phyloP scores from a whole-genome alignment of 2,113 vertebrate species.

The Pseudopodoces humilis region DNA sequence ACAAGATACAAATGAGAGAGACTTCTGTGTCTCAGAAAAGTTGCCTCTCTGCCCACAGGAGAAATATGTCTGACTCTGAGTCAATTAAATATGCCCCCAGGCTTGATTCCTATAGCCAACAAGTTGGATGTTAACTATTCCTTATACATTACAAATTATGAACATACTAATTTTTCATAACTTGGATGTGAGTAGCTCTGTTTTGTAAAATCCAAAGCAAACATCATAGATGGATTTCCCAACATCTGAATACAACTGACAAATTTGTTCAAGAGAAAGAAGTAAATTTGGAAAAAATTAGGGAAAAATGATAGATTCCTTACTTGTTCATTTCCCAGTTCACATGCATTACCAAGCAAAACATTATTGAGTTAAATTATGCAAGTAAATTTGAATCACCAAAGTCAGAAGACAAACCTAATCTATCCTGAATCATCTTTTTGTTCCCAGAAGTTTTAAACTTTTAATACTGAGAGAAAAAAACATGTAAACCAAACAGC shows the following conservation, averaged over 20 bases:
- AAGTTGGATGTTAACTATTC: neutral
- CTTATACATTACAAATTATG: neutral
- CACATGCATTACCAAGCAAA: conserved; percentile 16
- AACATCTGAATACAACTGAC: neutral
- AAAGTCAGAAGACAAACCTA: neutral
- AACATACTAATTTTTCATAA: neutral
- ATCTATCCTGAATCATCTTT: neutral
- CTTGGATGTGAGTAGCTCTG: neutral
- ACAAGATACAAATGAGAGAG: neutral
- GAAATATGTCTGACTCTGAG: neutral
- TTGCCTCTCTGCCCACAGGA: neutral
- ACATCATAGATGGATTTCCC: neutral
- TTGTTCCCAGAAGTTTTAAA: neutral
- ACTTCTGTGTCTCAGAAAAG: conserved; percentile 18
- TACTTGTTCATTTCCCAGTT: neutral
- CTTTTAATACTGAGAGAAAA: neutral
- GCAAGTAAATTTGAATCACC: neutral
- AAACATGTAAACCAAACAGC: neutral
- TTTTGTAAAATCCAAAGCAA: conserved; percentile 29
- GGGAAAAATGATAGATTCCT: neutral
- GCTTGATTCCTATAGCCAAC: conserved; percentile 7
- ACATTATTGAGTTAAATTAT: neutral
- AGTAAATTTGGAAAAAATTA: neutral
- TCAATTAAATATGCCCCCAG: conserved; percentile 34
- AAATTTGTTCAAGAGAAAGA: neutral